phyloP scores from a whole-genome alignment of 2,113 vertebrate genomes.

The Ochotona curzoniae region DNA sequence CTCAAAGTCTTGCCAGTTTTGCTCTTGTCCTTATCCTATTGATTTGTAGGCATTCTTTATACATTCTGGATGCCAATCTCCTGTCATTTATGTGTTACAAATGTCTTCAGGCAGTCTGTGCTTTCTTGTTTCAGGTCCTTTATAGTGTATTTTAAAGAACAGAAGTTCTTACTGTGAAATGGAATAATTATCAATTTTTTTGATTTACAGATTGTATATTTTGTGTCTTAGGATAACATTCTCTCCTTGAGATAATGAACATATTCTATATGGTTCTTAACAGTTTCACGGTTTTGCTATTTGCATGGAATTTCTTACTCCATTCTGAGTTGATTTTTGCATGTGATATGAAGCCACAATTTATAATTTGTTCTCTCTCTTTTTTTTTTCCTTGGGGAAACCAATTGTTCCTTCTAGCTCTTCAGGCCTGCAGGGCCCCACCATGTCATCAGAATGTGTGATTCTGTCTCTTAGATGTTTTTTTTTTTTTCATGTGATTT shows the following conservation, averaged over 20 bases:
- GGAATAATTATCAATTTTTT: not conserved
- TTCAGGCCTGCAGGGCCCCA: not conserved
- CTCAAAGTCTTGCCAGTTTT: constrained; percentile 28
- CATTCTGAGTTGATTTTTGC: not conserved
- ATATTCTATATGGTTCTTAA: not conserved
- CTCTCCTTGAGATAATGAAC: not conserved
- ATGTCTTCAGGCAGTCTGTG: not conserved
- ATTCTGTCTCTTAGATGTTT: not conserved
- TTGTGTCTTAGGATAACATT: not conserved
- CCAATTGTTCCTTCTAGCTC: not conserved
- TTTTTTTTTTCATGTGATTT: not conserved
- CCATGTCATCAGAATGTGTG: not conserved
- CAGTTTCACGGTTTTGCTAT: not conserved
- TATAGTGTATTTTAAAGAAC: not conserved
- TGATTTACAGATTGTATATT: not conserved
- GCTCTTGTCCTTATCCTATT: constrained; percentile 13
- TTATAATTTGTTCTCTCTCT: not conserved
- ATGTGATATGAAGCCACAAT: not conserved
- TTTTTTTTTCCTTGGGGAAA: not conserved
- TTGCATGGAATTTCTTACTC: not conserved
- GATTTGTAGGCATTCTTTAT: not conserved
- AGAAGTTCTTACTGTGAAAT: constrained; percentile 37
- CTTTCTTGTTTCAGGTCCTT: constrained; percentile 29
- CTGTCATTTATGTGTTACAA: not conserved
- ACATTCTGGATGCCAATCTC: not conserved